These are phyloP conservation scores for Bos javanicus DNA, from an alignment of 2,113 vertebrate species.

Conservation along the genomic window DNA sequence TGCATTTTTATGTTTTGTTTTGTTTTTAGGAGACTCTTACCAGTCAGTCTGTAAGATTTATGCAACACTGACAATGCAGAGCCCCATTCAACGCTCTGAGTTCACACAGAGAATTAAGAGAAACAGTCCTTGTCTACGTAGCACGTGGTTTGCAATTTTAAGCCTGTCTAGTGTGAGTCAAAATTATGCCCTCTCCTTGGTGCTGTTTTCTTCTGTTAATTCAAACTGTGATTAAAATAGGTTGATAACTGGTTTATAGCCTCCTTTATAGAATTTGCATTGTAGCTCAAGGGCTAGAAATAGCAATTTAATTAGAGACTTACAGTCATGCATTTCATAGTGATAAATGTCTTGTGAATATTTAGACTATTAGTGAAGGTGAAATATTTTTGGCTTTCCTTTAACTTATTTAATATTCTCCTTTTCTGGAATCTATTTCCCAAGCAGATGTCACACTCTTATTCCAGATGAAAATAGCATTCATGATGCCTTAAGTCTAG, in stretches of 20 bases:
- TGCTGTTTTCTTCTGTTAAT: constrained; percentile 61
- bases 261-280: constrained; percentile 65
- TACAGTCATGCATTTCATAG: constrained; percentile 51
- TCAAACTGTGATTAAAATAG: constrained; percentile 65
- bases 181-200: constrained; percentile 44
- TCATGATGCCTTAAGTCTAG: background rate
- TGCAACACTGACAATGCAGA: background rate
- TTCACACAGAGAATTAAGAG: background rate
- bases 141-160: background rate
- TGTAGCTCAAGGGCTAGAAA: constrained; percentile 63
- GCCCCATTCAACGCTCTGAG: background rate
- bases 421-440: constrained; percentile 15
- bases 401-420: constrained; percentile 41
- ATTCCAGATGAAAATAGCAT: background rate
- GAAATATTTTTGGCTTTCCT: constrained; percentile 47
- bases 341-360: constrained; percentile 68
- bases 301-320: constrained; percentile 68
- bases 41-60: constrained; percentile 35
- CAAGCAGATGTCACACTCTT: background rate
- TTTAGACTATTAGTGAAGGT: constrained; percentile 60
- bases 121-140: background rate
- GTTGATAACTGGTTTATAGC: constrained; percentile 62
- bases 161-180: background rate
- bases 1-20: constrained; percentile 36
- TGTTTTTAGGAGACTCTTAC: constrained; percentile 28